Base-by-base conservation (phyloP, 2,797 vertebrate genomes). In the Xenentodon cancila region DNA sequence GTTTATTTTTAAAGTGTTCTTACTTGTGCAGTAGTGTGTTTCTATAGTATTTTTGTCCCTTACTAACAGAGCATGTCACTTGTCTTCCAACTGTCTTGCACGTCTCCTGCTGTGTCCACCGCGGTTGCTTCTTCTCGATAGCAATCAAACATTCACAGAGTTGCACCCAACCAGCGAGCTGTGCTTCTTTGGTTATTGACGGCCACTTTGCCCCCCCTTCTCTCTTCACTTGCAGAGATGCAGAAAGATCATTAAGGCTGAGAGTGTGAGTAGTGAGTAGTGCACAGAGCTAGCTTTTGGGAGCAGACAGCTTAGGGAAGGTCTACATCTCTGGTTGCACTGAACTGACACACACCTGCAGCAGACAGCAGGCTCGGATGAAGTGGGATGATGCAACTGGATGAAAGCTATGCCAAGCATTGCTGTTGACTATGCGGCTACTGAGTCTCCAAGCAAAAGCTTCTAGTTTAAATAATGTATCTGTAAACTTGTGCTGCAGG, bases 151-250 rank as follows among this genome's bases (percentile, higher is more conserved):
- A 32, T 55, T 62, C 45, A 62, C 48, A 52, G 20, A 56, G 42
- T 54, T 44, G 59, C 75, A 63, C 70, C 42, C 63, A 64, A 21
- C 68, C 73, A 64, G 43, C 62, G 40, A 81, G 50, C 60, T 59
- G 51, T 58, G 65, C 60, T 58, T 51, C 61, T 76, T 42, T 65
- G 64, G 52, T 84, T 73, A 89, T 80, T 90, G 84, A 91, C 43
- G 58, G 72, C 61, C 55, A 62, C 70, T 69, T 56, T 87, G 78
- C 75, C 66, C 62, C 32, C 53, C 81, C 68, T 77, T 88, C 52
- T 90, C 69, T 90, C 90, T 89, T 91, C 64, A 85, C 60, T 90
- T 90, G 49, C 84, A 93, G 90, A 89, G 88, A 89, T 93, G 91
- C 86, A 87, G 90, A 89, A 81, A 84, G 82, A 93, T 93, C 90